Evolutionary conservation across 2,113 vertebrate genomes (phyloP), one percentile per base, ranked within the genome.

Genomic region (Urocolius indicus): DNA sequence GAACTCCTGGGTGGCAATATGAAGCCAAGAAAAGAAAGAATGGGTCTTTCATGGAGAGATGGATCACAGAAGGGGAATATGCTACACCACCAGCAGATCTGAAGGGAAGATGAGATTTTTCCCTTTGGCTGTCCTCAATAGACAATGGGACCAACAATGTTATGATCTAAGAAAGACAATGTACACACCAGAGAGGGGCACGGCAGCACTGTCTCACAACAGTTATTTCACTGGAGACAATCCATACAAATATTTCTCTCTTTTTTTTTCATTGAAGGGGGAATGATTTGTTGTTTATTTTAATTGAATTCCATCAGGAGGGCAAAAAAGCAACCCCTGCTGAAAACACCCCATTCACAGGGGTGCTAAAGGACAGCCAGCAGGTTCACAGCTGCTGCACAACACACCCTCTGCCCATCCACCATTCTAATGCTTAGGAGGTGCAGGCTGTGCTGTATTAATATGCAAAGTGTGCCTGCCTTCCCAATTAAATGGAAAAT

Each of bases 401-500:
- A 72, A 48, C 73, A 66, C 76, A 54, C 46, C 92, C 90, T 84
- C 90, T 84, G 84, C 80, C 49, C 86, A 58, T 41, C 55, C 43
- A 20, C 0, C 6, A 32, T 73, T 76, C 78, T 62, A 86, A 72
- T 6, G 84, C 87, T 91, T 71, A 79, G 87, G 90, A 95, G 96
- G 36, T 16, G 59, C 88, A 58, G 85, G 51, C 95, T 72, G 91
- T 20, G 86, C 91, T 68, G 85, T 54, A 84, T 97, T 97, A 97
- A 96, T 91, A 97, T 97, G 97, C 95, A 97, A 87, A 96, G 95
- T 86, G 92, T 71, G 95, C 96, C 96, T 96, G 93, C 96, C 95
- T 96, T 94, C 96, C 96, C 96, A 97, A 97, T 97, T 97, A 97
- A 96, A 96, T 76, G 90, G 96, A 74, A 96, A 97, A 97, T 57